Evolutionary conservation across 1,140 invertebrate species (phyloP).

Genomic region (Dinothrombium tinctorium): DNA sequence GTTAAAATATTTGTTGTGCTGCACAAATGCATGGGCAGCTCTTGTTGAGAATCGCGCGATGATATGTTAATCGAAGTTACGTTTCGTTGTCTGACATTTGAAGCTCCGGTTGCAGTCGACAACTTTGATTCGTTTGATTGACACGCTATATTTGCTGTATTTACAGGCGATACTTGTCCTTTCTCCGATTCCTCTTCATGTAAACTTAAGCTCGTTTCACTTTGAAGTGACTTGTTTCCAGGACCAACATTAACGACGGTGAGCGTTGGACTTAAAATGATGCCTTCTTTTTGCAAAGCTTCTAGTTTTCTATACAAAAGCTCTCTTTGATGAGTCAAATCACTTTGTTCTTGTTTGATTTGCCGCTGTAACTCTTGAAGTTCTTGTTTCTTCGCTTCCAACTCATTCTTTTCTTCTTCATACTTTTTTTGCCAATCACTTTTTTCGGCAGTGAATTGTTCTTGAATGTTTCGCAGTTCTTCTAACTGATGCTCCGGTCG

Average conservation of each 20-base stretch:
- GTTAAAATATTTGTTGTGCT: too few relatives aligned
- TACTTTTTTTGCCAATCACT: slow-evolving; percentile 66
- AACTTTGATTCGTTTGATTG: not conserved
- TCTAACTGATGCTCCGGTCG: slow-evolving; percentile 44
- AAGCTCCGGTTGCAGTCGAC: too few relatives aligned
- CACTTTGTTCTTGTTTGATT: slow-evolving; percentile 43
- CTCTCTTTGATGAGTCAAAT: slow-evolving; percentile 59
- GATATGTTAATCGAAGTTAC: too few relatives aligned
- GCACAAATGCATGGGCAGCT: too few relatives aligned
- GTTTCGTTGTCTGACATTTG: too few relatives aligned
- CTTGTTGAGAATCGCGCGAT: too few relatives aligned
- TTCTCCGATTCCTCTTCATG: too few relatives aligned
- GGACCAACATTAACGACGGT: slow-evolving; percentile 13
- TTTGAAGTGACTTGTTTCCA: too few relatives aligned
- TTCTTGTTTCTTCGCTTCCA: slow-evolving; percentile 68
- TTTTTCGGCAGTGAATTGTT: slow-evolving; percentile 43
- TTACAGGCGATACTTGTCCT: not conserved
- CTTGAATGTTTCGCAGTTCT: slow-evolving; percentile 43
- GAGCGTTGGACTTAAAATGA: slow-evolving; percentile 24
- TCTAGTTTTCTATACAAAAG: slow-evolving; percentile 59
- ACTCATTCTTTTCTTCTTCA: slow-evolving; percentile 81
- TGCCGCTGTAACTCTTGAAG: slow-evolving; percentile 28
- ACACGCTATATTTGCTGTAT: not conserved
- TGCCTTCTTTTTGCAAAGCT: slow-evolving; percentile 41
- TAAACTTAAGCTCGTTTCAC: too few relatives aligned